These are phyloP conservation scores for Astyanax mexicanus DNA, from an alignment of 2,797 vertebrate species.

Conservation along the genomic window DNA sequence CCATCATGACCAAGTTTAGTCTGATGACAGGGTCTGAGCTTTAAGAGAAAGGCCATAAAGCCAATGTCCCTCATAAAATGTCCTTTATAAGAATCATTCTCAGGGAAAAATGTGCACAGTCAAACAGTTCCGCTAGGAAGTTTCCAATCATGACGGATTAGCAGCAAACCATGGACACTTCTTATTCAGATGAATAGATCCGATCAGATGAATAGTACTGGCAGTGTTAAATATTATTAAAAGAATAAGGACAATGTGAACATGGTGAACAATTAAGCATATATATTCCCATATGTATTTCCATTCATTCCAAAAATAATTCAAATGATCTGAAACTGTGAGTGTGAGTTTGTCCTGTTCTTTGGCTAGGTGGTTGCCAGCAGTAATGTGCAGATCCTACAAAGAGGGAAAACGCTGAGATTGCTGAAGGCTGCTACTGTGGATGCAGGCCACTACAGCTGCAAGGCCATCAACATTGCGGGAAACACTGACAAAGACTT, in stretches of 20 bases:
- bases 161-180: slow-evolving; percentile 29
- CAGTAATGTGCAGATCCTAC: slow-evolving; percentile 81
- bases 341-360: not conserved
- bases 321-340: no score
- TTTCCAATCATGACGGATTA: slow-evolving; percentile 41
- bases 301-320: no score
- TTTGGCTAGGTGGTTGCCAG: slow-evolving; percentile 83
- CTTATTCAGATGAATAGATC: slow-evolving; percentile 14
- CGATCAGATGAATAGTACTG: not conserved
- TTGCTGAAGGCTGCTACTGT: slow-evolving; percentile 79
- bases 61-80: slow-evolving; percentile 41
- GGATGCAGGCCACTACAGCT: slow-evolving; percentile 88
- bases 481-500: slow-evolving; percentile 90
- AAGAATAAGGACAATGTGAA: no score
- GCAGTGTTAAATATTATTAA: no score
- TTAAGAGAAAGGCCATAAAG: slow-evolving; percentile 54
- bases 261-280: no score
- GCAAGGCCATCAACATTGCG: slow-evolving; percentile 89
- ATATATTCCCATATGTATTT: no score
- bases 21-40: slow-evolving; percentile 49
- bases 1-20: slow-evolving; percentile 40
- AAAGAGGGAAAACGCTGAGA: slow-evolving; percentile 86
- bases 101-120: slow-evolving; percentile 26
- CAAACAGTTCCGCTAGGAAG: slow-evolving; percentile 27
- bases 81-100: slow-evolving; percentile 39